These are phyloP conservation scores for Cosmia trapezina DNA, from an alignment of 2,888 invertebrate genomes.

Conservation along the genomic window DNA sequence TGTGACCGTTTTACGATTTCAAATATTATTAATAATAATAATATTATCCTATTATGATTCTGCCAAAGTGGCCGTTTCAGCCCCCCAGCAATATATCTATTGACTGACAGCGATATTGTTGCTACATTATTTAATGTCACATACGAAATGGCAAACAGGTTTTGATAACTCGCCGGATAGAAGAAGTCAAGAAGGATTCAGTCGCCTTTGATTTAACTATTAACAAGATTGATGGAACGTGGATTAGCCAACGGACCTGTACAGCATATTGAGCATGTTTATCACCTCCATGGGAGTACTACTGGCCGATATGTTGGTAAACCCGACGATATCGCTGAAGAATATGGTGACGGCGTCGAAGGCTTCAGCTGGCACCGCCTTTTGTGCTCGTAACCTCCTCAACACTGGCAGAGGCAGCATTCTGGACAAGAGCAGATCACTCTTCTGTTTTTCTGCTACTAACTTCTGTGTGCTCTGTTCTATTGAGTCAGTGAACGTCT, in stretches of 20 bases:
- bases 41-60: no score
- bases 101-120: no score
- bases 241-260: constrained; percentile 83
- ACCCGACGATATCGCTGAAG: constrained; percentile 93
- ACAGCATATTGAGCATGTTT: constrained; percentile 93
- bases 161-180: not conserved
- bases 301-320: constrained; percentile 91
- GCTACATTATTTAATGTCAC: no score
- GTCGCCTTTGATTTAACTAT: constrained; percentile 20
- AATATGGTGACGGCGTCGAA: constrained; percentile 93
- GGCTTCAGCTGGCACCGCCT: constrained; percentile 91
- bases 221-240: constrained; percentile 44
- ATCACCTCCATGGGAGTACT: constrained; percentile 92
- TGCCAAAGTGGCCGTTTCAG: no score
- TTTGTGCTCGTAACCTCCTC: constrained; percentile 87
- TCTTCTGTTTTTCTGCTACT: constrained; percentile 90
- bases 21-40: no score
- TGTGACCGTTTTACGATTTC: no score
- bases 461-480: constrained; percentile 87
- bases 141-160: no score
- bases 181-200: not conserved
- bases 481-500: constrained; percentile 88
- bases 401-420: constrained; percentile 91
- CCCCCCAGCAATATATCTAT: no score
- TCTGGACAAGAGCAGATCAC: constrained; percentile 89